phyloP scores from a whole-genome alignment of 1,140 invertebrate species.

The Calliopsis andreniformis region DNA sequence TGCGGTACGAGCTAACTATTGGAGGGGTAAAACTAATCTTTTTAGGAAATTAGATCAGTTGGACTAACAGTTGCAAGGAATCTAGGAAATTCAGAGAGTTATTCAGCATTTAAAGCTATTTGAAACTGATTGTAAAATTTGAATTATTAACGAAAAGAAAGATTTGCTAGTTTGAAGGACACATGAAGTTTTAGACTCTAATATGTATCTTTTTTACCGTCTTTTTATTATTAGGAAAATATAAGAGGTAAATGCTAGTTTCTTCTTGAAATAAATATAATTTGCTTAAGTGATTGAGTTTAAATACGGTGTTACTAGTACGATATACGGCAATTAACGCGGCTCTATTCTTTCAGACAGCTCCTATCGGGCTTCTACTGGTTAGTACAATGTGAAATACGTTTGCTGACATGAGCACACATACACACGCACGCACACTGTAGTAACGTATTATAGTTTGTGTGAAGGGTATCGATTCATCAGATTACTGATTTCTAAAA shows the following conservation, averaged over 20 bases:
- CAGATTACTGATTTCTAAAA: neutral
- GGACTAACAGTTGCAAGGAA: neutral
- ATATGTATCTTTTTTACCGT: no score
- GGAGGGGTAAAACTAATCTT: neutral
- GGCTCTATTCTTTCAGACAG: conserved; percentile 84
- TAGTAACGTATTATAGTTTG: conserved; percentile 46
- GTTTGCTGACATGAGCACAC: conserved; percentile 56
- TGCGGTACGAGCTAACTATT: neutral
- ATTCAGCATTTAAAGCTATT: neutral
- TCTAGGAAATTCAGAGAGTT: no score
- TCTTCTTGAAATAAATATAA: neutral
- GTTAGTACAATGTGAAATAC: conserved; percentile 82
- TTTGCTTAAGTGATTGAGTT: conserved; percentile 1
- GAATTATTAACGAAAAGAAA: no score
- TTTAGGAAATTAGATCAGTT: neutral
- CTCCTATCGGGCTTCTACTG: conserved; percentile 87
- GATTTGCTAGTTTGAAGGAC: no score
- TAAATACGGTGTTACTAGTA: conserved; percentile 4
- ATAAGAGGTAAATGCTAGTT: conserved; percentile 12
- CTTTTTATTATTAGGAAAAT: no score
- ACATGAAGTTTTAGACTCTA: no score
- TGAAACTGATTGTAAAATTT: no score
- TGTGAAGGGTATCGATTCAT: conserved; percentile 12
- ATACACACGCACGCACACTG: conserved; percentile 42
- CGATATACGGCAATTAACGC: conserved; percentile 71